Base-by-base conservation (phyloP, 2,113 vertebrate genomes). In the Tyrannus savana region DNA sequence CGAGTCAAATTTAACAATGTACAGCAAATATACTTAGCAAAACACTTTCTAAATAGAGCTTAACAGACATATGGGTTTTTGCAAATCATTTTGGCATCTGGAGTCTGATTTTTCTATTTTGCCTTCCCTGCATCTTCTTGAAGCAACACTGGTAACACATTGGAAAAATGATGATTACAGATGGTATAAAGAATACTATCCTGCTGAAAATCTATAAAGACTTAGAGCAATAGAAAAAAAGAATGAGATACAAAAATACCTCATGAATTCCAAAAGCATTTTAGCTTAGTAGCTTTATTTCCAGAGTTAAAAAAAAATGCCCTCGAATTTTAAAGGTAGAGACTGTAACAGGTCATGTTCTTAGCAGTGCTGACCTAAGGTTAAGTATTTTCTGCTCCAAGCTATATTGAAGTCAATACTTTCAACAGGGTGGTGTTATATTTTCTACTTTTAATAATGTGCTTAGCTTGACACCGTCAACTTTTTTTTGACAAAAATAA, bases 131-230 rank as follows among this genome's bases (percentile, higher is more conserved):
- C 12, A 60, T 59, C 23, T 95, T 84, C 52, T 80, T 92, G 35
- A 84, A 67, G 11, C 14, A 77, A 42, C 52, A 72, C 15, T 84
- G 68, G 49, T 31, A 92, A 60, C 37, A 56, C 84, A 81, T 35
- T 92, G 76, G 52, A 59, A 75, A 92, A 80, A 84, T 31, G 3
- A 19, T 91, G 46, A 62, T 86, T 96, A 90, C 90, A 96, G 85
- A 89, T 95, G 85, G 68, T 56, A 67, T 71, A 81, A 93, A 83
- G 79, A 90, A 63, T 62, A 44, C 18, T 71, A 37, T 81, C 79
- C 78, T 74, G 41, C 41, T 95, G 56, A 96, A 93, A 88, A 95
- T 74, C 47, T 41, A 15, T 86, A 71, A 91, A 69, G 63, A 74
- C 39, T 90, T 1, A 3, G 66, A 92, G 60, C 30, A 92, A 89